A percentile compares a stretch with the other conserved stretches of the same genome.
phyloP scores from a whole-genome alignment of 2,888 invertebrate genomes.

The Tillus elongatus region DNA sequence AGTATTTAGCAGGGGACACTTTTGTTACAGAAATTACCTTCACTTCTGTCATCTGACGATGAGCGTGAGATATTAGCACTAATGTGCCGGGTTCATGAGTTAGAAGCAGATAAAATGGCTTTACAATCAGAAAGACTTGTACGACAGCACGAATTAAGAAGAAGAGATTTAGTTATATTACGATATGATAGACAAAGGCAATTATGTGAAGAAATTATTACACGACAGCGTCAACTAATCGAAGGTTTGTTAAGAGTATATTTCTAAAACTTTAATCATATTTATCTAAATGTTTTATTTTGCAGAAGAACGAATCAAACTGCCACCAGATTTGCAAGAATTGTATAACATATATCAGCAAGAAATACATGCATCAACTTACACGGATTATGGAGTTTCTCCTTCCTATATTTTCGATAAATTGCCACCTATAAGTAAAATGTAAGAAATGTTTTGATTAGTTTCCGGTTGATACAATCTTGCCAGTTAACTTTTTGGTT shows the following conservation, averaged over 20 bases:
- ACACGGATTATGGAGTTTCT: conserved; percentile 53
- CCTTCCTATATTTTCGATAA: conserved; percentile 47
- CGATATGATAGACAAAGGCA: conserved; percentile 76
- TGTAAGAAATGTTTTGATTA: conserved; percentile 36
- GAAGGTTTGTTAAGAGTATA: conserved; percentile 50
- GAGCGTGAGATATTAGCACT: conserved; percentile 82
- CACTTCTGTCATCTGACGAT: conserved; percentile 75
- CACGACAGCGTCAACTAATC: conserved; percentile 73
- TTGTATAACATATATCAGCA: conserved; percentile 76
- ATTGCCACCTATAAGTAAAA: conserved; percentile 55
- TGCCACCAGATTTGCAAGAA: conserved; percentile 69
- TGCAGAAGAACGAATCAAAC: conserved; percentile 57
- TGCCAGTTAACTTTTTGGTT: not conserved
- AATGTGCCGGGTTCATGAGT: conserved; percentile 84
- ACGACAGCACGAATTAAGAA: conserved; percentile 75
- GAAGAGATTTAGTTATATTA: conserved; percentile 74
- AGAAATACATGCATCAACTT: conserved; percentile 76
- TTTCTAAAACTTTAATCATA: not conserved
- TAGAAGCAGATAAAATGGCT: conserved; percentile 90
- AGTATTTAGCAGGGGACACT: too few species aligned
- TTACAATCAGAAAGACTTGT: conserved; percentile 80
- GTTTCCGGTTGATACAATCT: not conserved
- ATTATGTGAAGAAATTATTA: conserved; percentile 86
- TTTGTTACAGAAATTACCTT: conserved; percentile 66
- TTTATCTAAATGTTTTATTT: conserved; percentile 4